Base-by-base conservation (phyloP, 2,888 invertebrate genomes). In the Rhingia campestris region DNA sequence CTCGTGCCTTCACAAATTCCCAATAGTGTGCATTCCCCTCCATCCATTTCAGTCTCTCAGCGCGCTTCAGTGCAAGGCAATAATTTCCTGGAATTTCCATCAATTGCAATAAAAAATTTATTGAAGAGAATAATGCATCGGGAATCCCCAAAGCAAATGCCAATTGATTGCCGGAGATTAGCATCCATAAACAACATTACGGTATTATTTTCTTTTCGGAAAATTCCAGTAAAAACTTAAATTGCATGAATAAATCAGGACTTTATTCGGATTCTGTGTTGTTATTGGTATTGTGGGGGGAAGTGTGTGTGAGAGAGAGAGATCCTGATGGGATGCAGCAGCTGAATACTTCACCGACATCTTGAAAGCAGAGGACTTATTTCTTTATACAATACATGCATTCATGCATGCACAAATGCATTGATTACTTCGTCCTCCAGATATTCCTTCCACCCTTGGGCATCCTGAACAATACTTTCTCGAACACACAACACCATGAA, bases 131-230 rank as follows among this genome's bases (percentile, higher is more conserved):
- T 80, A 84, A 84, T 84, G 84, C 80, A 84, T 75, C 79, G 47
- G 84, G 61, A 80, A 80, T 80, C 74, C 74, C 80, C 47, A 75
- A 84, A 84, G 80, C 84, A 80, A 80, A 84, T 84, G 74, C 80
- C 84, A 84, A 84, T 84, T 84, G 84, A 84, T 84, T 84, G 84
- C 84, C 84, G 84, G 84, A 84, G 84, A 84, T 84, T 84, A 84
- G 80, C 84, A 84, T 84, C 84, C 80, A 84, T 84, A 84, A 84
- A 84, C 84, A 84, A 84, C 80, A 84, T 84, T 84, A 84, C 69
- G 84, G 84, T 49, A 75, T 84, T 84, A 80, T 84, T 80, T 80
- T 75, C 80, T 35, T 80, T 74, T 43, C 22, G 10, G 61, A 56
- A 66, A 64, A 56, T 82, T 80, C 69, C 39, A 79, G 58, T 53